phyloP scores from a whole-genome alignment of 2,888 invertebrate species.

The Neocrepidodera transversa region DNA sequence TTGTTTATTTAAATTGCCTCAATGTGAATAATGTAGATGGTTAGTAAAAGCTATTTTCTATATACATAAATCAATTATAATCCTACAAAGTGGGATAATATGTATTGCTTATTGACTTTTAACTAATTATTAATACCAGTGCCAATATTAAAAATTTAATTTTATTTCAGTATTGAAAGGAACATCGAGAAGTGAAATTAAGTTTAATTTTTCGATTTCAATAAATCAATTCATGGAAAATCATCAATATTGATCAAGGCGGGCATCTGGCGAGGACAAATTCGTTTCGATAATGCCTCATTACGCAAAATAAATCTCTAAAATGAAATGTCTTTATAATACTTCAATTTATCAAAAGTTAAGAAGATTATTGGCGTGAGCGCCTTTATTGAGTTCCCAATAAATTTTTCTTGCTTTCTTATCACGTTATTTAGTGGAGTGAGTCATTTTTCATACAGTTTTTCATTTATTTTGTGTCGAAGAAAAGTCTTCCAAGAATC shows the following conservation, averaged over 20 bases:
- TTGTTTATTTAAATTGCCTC: no score
- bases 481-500: slow-evolving; percentile 11
- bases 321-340: slow-evolving; percentile 44
- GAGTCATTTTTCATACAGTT: slow-evolving; percentile 24
- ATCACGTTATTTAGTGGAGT: slow-evolving; percentile 29
- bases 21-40: no score
- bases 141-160: no score
- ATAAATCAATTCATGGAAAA: slow-evolving; percentile 30
- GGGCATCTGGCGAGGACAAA: slow-evolving; percentile 35
- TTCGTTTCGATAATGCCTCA: slow-evolving; percentile 43
- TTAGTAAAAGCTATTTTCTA: no score
- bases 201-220: slow-evolving; percentile 19
- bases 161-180: no score
- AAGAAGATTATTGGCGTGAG: slow-evolving; percentile 29
- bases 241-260: slow-evolving; percentile 36
- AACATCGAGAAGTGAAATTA: slow-evolving; percentile 8
- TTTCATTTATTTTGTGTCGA: slow-evolving; percentile 25
- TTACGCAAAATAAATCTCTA: slow-evolving; percentile 42
- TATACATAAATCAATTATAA: no score
- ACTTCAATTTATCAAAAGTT: slow-evolving; percentile 39
- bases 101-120: no score
- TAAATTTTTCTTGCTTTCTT: slow-evolving; percentile 31
- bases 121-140: no score
- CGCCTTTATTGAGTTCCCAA: slow-evolving; percentile 28
- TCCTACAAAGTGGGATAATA: no score